phyloP scores from a whole-genome alignment of 92 coral and sea anemone genomes.

The Plumapathes pennacea region DNA sequence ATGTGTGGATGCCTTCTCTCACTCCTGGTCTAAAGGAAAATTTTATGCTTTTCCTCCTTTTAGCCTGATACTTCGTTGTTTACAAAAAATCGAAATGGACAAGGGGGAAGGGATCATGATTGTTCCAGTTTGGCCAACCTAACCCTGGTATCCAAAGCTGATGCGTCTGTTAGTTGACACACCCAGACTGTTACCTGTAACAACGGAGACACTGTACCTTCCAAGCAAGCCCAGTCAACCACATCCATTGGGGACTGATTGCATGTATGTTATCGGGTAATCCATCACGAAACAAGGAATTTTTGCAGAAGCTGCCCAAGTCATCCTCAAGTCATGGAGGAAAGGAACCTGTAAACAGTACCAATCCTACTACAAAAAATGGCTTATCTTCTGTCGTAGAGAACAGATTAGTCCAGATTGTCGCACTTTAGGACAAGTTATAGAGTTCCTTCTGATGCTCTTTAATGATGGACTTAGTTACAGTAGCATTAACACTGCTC shows the following conservation, averaged over 20 bases:
- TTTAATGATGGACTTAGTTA: constrained; percentile 2
- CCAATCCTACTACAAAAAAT: constrained; percentile 12
- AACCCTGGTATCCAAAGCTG: constrained; percentile 1
- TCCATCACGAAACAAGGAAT: neutral
- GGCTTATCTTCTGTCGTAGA: constrained; percentile 8
- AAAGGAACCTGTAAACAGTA: constrained; percentile 2
- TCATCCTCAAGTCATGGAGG: constrained; percentile 13
- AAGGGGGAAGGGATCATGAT: constrained; percentile 4
- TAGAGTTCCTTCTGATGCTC: constrained; percentile 1
- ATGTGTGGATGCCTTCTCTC: constrained; percentile 12
- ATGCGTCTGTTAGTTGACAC: neutral
- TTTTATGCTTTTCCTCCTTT: constrained; percentile 33
- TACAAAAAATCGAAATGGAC: constrained; percentile 1
- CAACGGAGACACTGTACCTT: neutral
- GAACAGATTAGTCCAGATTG: constrained; percentile 2
- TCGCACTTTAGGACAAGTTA: constrained; percentile 13
- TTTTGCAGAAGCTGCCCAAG: constrained; percentile 1
- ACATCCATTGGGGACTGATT: constrained; percentile 6
- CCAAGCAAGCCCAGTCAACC: constrained; percentile 8
- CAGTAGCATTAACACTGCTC: constrained; percentile 3
- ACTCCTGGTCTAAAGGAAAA: constrained; percentile 8
- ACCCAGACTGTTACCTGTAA: constrained; percentile 4
- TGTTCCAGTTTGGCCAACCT: neutral
- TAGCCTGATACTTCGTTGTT: constrained; percentile 13
- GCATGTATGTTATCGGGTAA: constrained; percentile 10